phyloP scores from a whole-genome alignment of 2,113 vertebrate species.

The Rhinogobius similis region DNA sequence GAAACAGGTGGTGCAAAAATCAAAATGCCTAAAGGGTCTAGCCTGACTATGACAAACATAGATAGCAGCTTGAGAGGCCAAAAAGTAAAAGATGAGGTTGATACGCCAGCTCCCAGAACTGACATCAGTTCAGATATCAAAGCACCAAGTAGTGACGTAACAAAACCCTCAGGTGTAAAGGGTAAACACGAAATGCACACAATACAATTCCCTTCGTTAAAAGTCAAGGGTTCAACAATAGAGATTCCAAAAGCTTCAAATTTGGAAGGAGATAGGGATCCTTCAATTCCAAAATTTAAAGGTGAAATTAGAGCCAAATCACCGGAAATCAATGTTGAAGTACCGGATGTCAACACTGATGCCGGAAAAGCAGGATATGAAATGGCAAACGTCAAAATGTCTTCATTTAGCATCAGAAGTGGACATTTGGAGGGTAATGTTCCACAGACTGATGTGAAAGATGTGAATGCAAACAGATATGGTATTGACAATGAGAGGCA shows the following conservation, averaged over 20 bases:
- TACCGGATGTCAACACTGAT: no score
- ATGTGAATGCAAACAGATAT: conserved; percentile 13
- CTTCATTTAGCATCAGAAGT: conserved; percentile 61
- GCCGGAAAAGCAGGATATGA: conserved; percentile 71
- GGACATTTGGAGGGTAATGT: conserved; percentile 63
- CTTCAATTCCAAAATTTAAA: no score
- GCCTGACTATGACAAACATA: not conserved
- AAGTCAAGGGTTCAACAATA: not conserved
- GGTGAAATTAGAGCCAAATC: no score
- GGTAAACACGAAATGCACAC: not conserved
- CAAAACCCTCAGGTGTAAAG: no score
- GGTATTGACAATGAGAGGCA: not conserved
- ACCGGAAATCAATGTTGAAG: no score
- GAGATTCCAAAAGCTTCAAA: not conserved
- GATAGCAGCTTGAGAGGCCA: not conserved
- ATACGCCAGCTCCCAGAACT: not conserved
- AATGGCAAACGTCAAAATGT: conserved; percentile 78
- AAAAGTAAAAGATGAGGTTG: conserved; percentile 11
- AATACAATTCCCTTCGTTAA: not conserved
- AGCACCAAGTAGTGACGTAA: not conserved
- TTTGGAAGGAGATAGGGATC: not conserved
- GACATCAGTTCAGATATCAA: not conserved
- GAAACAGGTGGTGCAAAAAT: not conserved
- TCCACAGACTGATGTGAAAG: no score
- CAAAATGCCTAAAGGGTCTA: not conserved